phyloP scores from a whole-genome alignment of 2,113 vertebrate species.

The Tragelaphus buxtoni region DNA sequence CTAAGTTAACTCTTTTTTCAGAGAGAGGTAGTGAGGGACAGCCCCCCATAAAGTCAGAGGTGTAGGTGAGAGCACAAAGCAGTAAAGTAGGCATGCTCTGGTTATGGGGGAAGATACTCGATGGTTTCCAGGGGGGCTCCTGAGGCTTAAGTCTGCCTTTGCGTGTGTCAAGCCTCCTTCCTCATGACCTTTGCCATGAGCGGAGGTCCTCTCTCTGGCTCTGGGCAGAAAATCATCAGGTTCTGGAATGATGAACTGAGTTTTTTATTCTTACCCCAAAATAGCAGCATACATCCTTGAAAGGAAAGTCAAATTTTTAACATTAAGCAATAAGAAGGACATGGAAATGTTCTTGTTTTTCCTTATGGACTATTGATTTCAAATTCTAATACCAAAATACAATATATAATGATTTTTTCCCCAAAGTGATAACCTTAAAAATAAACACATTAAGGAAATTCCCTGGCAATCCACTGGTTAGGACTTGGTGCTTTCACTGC shows the following conservation, averaged over 20 bases:
- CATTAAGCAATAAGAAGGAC: neutral
- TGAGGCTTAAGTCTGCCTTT: no score
- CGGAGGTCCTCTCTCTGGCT: no score
- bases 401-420: neutral
- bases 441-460: neutral
- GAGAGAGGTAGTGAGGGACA: no score
- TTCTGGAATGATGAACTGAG: neutral
- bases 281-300: neutral
- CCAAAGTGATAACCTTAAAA: neutral
- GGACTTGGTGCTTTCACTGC: neutral
- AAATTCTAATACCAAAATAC: conserved; percentile 33
- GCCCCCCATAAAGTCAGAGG: no score
- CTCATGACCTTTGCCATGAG: no score
- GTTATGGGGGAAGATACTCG: no score
- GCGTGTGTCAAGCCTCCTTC: no score
- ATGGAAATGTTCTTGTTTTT: neutral
- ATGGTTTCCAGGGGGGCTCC: no score
- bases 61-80: no score
- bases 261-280: neutral
- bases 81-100: no score
- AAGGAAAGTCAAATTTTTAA: conserved; percentile 16
- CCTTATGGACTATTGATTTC: conserved; percentile 1
- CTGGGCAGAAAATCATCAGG: neutral
- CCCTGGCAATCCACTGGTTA: neutral
- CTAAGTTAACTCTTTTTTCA: no score